Base-by-base conservation (phyloP, 2,888 invertebrate genomes). In the Cotesia congregata region DNA sequence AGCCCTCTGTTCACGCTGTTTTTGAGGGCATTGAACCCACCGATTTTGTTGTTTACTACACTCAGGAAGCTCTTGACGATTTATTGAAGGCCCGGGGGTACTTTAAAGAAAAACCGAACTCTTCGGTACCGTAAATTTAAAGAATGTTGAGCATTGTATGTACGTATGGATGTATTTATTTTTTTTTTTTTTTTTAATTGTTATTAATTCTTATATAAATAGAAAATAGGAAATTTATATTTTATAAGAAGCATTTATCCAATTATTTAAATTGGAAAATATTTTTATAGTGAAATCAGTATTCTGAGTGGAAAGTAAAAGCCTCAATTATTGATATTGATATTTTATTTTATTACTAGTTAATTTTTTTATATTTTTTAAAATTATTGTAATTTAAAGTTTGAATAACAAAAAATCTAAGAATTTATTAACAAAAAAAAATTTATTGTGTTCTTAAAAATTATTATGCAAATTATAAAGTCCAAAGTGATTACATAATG, bases 21-120 rank as follows among this genome's bases (percentile, higher is more conserved):
- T 95, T 96, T 86, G 95, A 95, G 88, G 95, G 95, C 60, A 92
- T 96, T 12, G 93, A 93, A 79, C 94, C 95, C 0, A 92, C 92
- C 80, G 94, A 94, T 86, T 95, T 95, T 87, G 91, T 93, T 41
- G 94, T 95, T 60, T 95, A 94, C 89, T 95, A 95, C 89, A 93
- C 93, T 84, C 93, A 94, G 86, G 93, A 94, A 75, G 93, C 94
- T 83, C 90, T 96, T 74, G 95, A 95, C 86, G 92, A 93, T 65
- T 90, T 95, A 80, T 91, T 95, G 77, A 90, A 90, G 79, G 90
- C 90, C 71, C 81, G 85, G 77, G 84, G 84, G n/a, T 86, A 84
- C 72, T 81, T 86, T 67, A 88, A 88, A 77, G 85, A 84, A 65
- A 83, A 78, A 9, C 82, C 82, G 72, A 81, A 82, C 20, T 79